phyloP scores from a whole-genome alignment of 2,113 vertebrate genomes.

The Jacana jacana region DNA sequence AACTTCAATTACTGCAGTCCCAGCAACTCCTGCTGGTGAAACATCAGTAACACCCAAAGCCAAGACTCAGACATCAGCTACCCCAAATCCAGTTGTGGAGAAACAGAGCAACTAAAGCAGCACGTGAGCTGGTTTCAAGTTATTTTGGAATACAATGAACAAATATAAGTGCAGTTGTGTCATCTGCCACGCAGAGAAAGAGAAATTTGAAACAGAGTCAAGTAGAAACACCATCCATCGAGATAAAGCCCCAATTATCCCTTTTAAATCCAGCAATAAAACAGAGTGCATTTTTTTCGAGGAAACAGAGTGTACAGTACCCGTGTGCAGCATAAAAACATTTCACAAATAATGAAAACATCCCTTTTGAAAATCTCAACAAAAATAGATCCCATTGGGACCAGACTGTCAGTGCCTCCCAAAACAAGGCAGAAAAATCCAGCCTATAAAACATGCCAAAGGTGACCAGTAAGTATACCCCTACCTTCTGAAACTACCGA shows the following conservation, averaged over 20 bases:
- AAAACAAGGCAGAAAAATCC: constrained; percentile 65
- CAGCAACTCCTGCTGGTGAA: neutral
- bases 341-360: constrained; percentile 66
- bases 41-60: neutral
- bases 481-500: constrained; percentile 40
- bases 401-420: constrained; percentile 65
- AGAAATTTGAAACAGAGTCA: constrained; percentile 18
- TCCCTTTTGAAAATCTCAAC: constrained; percentile 64
- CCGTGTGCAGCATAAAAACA: constrained; percentile 60
- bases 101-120: constrained; percentile 12
- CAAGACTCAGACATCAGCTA: neutral
- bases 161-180: neutral
- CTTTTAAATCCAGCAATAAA: constrained; percentile 67
- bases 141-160: constrained; percentile 19
- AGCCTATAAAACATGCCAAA: constrained; percentile 58
- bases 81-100: constrained; percentile 12
- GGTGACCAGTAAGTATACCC: constrained; percentile 28
- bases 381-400: constrained; percentile 70
- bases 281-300: constrained; percentile 56
- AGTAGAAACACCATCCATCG: constrained; percentile 16
- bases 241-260: constrained; percentile 33
- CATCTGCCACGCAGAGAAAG: constrained; percentile 12
- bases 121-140: constrained; percentile 17
- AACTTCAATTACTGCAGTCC: neutral
- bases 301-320: constrained; percentile 63